Evolutionary conservation across 2,113 vertebrate species (phyloP), one percentile per base, ranked within the genome.

Genomic region (Albula glossodonta): DNA sequence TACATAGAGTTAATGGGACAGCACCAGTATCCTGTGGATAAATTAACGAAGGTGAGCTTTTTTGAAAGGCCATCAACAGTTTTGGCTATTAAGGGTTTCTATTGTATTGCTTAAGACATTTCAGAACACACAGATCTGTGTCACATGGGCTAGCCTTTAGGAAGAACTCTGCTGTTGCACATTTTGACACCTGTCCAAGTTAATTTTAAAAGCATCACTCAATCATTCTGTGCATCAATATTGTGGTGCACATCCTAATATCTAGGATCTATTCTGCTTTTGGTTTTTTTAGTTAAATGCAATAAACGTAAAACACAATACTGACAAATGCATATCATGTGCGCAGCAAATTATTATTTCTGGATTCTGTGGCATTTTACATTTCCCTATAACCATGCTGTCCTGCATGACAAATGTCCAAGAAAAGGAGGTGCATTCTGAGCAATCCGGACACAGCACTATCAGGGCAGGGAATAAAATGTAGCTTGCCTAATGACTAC

Each of bases 1-100:
- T 87, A 87, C 86, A 89, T 82, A 88, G 51, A 82, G 81, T 60
- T 81, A 89, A 91, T 88, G 79, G 88, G 87, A 90, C 50, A 79
- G 74, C 86, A 78, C 81, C 84, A 85, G 79, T 84, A 56, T 89
- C 88, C 89, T 90, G 92, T 88, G 87, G 63, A 56, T 25, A 78
- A 41, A 60, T 41, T 66, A 57, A 31, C n/a, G 22, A n/a, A 74
- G 70, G 5, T 2, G 10, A 11, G 70, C 70, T 74, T 74, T 74
- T 10, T 25, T 22, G 70, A 31, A n/a, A 74, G 70, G 70, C 70
- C 31, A n/a, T 74, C 22, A 74, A 5, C 63, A 70, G 19, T 4
- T 5, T 22, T n/a, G 70, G 2, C 17, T 70, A n/a, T 70, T 70
- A 70, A 70, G 1, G 19, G 22, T 41, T 41, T 41, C 31, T 41